Percentiles rank a stretch among this genome's conserved stretches.
These are phyloP conservation scores for Tragelaphus scriptus DNA, from an alignment of 2,113 vertebrate species.

Conservation along the genomic window DNA sequence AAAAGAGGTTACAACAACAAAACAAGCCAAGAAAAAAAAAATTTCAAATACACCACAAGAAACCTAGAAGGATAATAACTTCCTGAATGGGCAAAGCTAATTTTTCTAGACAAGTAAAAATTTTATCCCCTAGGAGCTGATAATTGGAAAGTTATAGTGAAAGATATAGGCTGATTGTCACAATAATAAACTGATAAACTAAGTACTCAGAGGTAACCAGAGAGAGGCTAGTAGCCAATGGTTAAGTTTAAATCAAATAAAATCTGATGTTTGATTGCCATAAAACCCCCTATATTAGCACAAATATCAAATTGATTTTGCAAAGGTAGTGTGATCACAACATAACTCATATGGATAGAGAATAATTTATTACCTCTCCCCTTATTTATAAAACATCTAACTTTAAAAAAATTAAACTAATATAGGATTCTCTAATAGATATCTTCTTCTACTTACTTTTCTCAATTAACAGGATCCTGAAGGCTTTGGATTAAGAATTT, in stretches of 20 bases:
- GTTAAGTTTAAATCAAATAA: neutral
- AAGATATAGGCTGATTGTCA: neutral
- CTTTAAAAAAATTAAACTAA: neutral
- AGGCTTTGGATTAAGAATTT: neutral
- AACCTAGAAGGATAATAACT: neutral
- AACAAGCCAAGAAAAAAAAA: neutral
- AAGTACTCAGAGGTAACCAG: neutral
- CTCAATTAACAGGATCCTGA: neutral
- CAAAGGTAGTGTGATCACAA: neutral
- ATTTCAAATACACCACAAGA: neutral
- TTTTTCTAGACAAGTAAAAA: neutral
- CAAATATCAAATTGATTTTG: neutral
- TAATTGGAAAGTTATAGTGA: neutral
- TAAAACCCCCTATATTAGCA: neutral
- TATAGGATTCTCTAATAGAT: neutral
- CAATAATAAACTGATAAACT: neutral
- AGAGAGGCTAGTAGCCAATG: neutral
- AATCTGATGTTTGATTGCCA: neutral
- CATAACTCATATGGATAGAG: neutral
- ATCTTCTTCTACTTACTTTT: neutral
- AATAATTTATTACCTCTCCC: neutral
- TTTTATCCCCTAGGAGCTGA: neutral
- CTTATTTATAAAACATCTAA: neutral
- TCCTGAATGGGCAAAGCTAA: neutral
- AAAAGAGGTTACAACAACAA: neutral